These are phyloP conservation scores for Myripristis jacobus DNA, from an alignment of 2,797 vertebrate genomes.

Conservation along the genomic window DNA sequence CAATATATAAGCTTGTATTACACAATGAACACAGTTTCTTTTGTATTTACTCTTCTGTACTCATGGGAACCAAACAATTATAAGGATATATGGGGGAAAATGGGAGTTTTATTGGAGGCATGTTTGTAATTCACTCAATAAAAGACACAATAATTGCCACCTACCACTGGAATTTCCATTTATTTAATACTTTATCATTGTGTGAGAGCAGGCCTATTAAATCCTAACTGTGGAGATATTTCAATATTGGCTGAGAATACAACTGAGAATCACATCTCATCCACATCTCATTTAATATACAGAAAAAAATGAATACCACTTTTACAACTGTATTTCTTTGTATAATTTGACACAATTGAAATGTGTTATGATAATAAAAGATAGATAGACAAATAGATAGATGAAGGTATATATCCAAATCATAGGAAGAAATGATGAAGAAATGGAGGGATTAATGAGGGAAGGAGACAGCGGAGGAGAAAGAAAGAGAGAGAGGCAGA, in stretches of 20 bases:
- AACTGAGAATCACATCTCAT: conserved; percentile 10
- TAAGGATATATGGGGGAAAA: conserved; percentile 56
- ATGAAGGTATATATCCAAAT: not conserved
- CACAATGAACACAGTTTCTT: conserved; percentile 24
- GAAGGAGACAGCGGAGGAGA: conserved; percentile 10
- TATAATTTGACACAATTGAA: conserved; percentile 27
- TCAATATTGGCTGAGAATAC: conserved; percentile 20
- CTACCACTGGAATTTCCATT: conserved; percentile 73
- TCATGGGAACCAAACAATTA: conserved; percentile 69
- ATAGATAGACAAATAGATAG: too few species aligned
- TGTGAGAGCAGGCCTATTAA: conserved; percentile 50
- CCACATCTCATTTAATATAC: not conserved
- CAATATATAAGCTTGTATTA: not conserved
- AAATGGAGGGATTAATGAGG: conserved; percentile 28
- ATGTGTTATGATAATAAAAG: too few species aligned
- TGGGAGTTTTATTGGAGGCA: conserved; percentile 62
- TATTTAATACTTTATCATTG: conserved; percentile 58
- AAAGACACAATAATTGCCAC: conserved; percentile 74
- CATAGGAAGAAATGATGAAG: conserved; percentile 55
- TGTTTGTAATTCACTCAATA: conserved; percentile 75
- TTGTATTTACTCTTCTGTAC: conserved; percentile 41
- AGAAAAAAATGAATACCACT: not conserved
- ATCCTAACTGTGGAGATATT: conserved; percentile 36
- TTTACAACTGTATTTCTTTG: conserved; percentile 7
- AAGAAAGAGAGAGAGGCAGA: conserved; percentile 44